Base-by-base conservation (phyloP, 2,888 invertebrate species). In the Entomobrya multifasciata region DNA sequence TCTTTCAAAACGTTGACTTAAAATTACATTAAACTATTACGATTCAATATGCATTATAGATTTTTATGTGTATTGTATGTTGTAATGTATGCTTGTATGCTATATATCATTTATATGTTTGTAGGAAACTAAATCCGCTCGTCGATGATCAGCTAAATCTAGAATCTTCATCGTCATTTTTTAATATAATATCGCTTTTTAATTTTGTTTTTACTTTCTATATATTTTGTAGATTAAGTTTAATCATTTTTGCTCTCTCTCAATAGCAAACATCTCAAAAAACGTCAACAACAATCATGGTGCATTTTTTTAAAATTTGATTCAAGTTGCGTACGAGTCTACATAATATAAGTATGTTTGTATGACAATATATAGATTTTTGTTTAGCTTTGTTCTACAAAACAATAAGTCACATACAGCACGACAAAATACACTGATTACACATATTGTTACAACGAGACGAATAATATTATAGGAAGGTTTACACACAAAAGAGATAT, bases 281-380 rank as follows among this genome's bases (percentile, higher is more conserved):
- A n/a, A n/a, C n/a, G n/a, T n/a, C 20, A 67, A 17, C 60, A 60
- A 77, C 77, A 77, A 77, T 67, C 79, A 79, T 79, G 65, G 79
- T 67, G 79, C 79, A 67, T 17, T 22, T 52, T 65, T 30, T 8
- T 52, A n/a, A 52, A 36, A 36, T 36, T 8, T 36, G n/a, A 36
- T 36, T 6, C 36, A 36, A 36, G 36, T 36, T 6, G 36, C 36
- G 36, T 36, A 36, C 8, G 8, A 8, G 36, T 4, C 5, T 36
- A 36, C 8, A 8, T 36, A 6, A 36, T 36, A 8, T 36, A 36
- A 6, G 36, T 36, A 36, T 36, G 36, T 36, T 6, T 60, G 60
- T 25, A 60, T 60, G 55, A 55, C 55, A 55, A 55, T 55, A 55
- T 55, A 55, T 55, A 55, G 17, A 55, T 17, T 60, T 60, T 60